Percentiles rank a stretch among this genome's conserved stretches.
Evolutionary conservation across 1,140 invertebrate species (phyloP).

Genomic region (Andricus grossulariae): DNA sequence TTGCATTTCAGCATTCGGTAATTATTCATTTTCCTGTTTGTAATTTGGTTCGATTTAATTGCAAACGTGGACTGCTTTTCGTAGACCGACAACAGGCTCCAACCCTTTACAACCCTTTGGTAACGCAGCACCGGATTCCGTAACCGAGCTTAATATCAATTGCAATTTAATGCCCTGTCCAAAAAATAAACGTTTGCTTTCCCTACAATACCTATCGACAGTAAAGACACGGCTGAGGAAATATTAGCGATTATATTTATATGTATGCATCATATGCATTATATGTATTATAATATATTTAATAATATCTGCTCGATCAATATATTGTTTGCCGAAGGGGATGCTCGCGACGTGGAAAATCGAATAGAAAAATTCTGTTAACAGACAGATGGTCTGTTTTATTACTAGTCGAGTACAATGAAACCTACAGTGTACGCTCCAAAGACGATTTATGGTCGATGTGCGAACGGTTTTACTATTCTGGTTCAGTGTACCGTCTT

Average conservation of each 20-base stretch:
- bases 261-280: no score
- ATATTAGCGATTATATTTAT: not conserved
- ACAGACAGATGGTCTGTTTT: constrained; percentile 28
- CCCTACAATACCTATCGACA: constrained; percentile 11
- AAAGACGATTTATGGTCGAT: constrained; percentile 24
- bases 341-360: constrained; percentile 23
- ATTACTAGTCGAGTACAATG: constrained; percentile 24
- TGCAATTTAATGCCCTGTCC: constrained; percentile 9
- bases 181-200: constrained; percentile 18
- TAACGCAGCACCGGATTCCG: constrained; percentile 21
- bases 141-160: constrained; percentile 26
- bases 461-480: constrained; percentile 13
- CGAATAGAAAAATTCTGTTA: constrained; percentile 26
- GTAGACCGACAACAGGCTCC: no score
- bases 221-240: not conserved
- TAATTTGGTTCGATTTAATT: constrained; percentile 30
- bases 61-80: not conserved
- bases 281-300: not conserved
- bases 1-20: not conserved
- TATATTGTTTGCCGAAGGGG: constrained; percentile 20
- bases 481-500: not conserved
- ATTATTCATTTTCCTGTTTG: not conserved
- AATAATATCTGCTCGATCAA: constrained; percentile 2
- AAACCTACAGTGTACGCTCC: not conserved
- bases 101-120: constrained; percentile 2